Evolutionary conservation across 2,888 invertebrate species (phyloP).

Genomic region (Sicus ferrugineus): DNA sequence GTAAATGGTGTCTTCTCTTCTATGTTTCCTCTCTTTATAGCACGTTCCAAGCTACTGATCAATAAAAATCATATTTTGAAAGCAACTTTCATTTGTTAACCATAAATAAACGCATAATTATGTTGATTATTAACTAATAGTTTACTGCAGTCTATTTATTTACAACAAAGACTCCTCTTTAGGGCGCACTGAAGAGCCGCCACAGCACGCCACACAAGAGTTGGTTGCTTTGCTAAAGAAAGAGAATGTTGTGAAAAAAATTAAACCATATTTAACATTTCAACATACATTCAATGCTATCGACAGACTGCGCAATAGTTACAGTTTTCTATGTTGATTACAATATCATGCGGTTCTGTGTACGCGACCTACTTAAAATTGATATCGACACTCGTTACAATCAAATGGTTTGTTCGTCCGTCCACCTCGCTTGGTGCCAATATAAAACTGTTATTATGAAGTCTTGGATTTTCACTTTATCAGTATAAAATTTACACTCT

Average conservation of each 20-base stretch:
- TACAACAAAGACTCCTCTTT: not conserved
- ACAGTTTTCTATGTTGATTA: not conserved
- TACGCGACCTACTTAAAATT: constrained; percentile 22
- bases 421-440: not conserved
- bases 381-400: constrained; percentile 9
- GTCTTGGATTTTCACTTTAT: too few relatives aligned
- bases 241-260: not conserved
- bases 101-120: constrained; percentile 25
- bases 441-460: too few relatives aligned
- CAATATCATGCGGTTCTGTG: not conserved
- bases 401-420: constrained; percentile 20
- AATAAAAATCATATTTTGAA: too few relatives aligned
- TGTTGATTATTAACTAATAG: constrained; percentile 4
- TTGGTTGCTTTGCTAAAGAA: not conserved
- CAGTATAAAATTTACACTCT: too few relatives aligned
- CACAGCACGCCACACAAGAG: not conserved
- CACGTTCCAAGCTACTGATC: too few relatives aligned
- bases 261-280: not conserved
- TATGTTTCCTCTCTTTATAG: too few relatives aligned
- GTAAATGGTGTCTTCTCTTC: too few relatives aligned
- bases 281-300: not conserved
- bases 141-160: constrained; percentile 11
- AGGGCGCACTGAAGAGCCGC: not conserved
- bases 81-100: too few relatives aligned
- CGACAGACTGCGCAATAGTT: not conserved